Conservation (phyloP, 1,140 invertebrate genomes). For the Melipona quadrifasciata region DNA sequence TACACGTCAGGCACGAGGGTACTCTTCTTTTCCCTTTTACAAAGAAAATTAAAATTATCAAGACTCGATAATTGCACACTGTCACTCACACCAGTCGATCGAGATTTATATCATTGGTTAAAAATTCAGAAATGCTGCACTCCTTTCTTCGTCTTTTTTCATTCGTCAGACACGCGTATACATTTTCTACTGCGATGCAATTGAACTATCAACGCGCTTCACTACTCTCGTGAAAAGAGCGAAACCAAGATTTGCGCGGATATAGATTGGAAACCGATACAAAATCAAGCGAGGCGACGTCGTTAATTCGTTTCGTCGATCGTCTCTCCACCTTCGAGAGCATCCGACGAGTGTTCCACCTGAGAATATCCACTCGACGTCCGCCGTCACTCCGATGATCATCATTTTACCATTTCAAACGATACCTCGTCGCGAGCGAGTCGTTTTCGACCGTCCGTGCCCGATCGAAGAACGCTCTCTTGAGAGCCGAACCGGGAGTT, state of each 20-base stretch:
- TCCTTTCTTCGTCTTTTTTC: too few relatives aligned
- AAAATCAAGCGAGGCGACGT: neutral
- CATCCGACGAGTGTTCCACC: neutral
- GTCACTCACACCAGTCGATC: too few relatives aligned
- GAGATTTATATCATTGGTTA: neutral
- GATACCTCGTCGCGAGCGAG: neutral
- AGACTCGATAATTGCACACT: neutral
- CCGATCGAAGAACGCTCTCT: neutral
- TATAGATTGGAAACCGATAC: too few relatives aligned
- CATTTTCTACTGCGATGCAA: too few relatives aligned
- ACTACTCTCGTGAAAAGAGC: too few relatives aligned
- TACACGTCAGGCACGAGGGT: too few relatives aligned
- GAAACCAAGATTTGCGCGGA: too few relatives aligned
- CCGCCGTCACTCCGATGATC: slow-evolving; percentile 10
- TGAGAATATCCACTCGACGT: neutral
- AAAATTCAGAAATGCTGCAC: neutral
- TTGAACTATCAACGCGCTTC: too few relatives aligned
- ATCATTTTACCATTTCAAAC: slow-evolving; percentile 31
- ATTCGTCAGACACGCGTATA: too few relatives aligned
- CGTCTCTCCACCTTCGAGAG: neutral
- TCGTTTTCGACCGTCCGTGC: neutral
- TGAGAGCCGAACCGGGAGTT: neutral
- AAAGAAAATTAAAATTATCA: neutral
- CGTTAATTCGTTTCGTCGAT: neutral
- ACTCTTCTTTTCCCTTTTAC: neutral